Base-by-base conservation (phyloP, 2,797 vertebrate species). In the Scolopax rusticola region DNA sequence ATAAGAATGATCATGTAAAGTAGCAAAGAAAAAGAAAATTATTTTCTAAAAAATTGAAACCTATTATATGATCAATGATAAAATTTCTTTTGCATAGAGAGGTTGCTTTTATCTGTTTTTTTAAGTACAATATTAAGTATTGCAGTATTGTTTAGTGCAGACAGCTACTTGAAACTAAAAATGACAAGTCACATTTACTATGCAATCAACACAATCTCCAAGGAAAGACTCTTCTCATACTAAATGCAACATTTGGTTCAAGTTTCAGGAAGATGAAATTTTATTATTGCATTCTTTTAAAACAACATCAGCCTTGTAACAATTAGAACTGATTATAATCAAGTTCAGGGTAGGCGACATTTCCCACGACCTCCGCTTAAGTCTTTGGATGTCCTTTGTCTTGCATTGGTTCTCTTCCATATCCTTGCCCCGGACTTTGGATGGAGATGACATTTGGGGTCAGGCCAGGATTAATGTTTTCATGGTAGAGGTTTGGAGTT, bases 321-420 rank as follows among this genome's bases (percentile, higher is more conserved):
- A 95, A 90, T 92, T 90, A 89, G 77, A 83, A 90, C 59, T 71
- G 17, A 94, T 92, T 91, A 93, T 53, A 91, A 96, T 93, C 63
- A 96, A 89, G 93, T 86, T 88, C 84, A 86, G 75, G 71, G 76
- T n/a, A 89, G 45, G 50, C 8, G n/a, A 93, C 80, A 87, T 96
- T 97, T 96, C 93, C 83, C 87, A 93, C 82, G 90, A 96, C 90
- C 71, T 93, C 27, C 23, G 4, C 20, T 88, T 59, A 91, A 95
- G 48, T 47, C 30, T 87, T 80, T 54, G 33, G 27, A 59, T 83
- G 27, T 84, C 43, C 19, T 84, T 92, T 87, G 50, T 85, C 67
- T 79, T 89, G 48, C 8, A 36, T 43, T 84, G 76, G 36, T 87
- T 96, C 53, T 74, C 38, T 95, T 87, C 36, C 61, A 45, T 90